Evolutionary conservation across 1,140 invertebrate species (phyloP).

Genomic region (Mylabris phalerata): DNA sequence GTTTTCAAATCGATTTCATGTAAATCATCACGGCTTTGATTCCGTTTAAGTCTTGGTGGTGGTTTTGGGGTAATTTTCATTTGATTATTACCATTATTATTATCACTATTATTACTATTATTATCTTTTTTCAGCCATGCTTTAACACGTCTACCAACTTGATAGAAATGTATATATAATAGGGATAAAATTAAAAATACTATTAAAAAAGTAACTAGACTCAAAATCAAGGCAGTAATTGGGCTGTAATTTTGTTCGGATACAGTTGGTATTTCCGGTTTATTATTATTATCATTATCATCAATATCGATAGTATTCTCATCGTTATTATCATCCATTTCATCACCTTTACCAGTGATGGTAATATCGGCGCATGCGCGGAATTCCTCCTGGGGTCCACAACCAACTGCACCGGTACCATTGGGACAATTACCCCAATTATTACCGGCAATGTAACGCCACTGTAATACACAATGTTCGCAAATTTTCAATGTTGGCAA

Average conservation of each 20-base stretch:
- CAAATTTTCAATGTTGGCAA: slow-evolving; percentile 53
- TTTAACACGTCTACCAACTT: slow-evolving; percentile 37
- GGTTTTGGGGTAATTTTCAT: too few relatives aligned
- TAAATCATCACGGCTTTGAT: too few relatives aligned
- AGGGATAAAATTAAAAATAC: slow-evolving; percentile 40
- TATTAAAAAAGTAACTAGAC: slow-evolving; percentile 40
- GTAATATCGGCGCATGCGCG: slow-evolving; percentile 76
- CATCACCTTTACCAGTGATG: slow-evolving; percentile 44
- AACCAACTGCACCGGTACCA: slow-evolving; percentile 66
- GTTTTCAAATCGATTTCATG: too few relatives aligned
- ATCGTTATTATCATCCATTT: slow-evolving; percentile 17
- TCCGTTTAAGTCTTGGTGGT: too few relatives aligned
- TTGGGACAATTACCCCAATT: slow-evolving; percentile 71
- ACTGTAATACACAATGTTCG: slow-evolving; percentile 72
- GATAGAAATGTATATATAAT: slow-evolving; percentile 41
- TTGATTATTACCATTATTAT: too few relatives aligned
- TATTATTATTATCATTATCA: background rate
- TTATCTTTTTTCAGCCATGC: slow-evolving; percentile 29
- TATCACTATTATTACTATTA: too few relatives aligned
- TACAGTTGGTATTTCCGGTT: slow-evolving; percentile 5
- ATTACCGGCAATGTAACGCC: slow-evolving; percentile 74
- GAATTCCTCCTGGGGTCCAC: slow-evolving; percentile 82
- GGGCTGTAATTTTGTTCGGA: slow-evolving; percentile 32
- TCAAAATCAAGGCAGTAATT: slow-evolving; percentile 32
- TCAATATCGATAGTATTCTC: background rate